Evolutionary conservation across 2,888 invertebrate species (phyloP).

Genomic region (Eupithecia subfuscata): DNA sequence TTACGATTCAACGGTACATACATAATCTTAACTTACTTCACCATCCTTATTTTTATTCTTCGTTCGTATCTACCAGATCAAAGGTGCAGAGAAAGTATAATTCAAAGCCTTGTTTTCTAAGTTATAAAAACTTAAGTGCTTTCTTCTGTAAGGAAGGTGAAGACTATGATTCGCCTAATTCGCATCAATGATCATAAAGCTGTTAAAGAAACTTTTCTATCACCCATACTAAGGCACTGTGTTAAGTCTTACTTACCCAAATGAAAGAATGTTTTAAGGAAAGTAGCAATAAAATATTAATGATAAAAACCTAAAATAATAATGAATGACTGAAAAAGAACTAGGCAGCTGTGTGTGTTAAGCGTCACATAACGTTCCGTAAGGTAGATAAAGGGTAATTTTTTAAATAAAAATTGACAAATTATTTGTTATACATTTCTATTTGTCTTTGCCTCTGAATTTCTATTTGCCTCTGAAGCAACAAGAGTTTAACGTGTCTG

Average conservation of each 20-base stretch:
- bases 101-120: conserved; percentile 7
- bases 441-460: no score
- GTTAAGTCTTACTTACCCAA: background rate
- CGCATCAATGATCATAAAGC: conserved; percentile 19
- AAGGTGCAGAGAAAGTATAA: conserved; percentile 7
- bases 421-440: no score
- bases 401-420: no score
- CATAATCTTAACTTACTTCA: no score
- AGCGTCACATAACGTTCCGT: no score
- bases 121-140: conserved; percentile 27
- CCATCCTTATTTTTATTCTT: no score
- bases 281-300: background rate
- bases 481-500: no score
- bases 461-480: no score
- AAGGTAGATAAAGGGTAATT: no score
- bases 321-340: no score
- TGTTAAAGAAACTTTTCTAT: background rate
- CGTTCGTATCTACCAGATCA: background rate
- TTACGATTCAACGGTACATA: background rate
- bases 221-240: background rate
- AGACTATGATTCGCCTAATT: conserved; percentile 17
- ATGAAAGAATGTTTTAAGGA: background rate
- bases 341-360: no score
- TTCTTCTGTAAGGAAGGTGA: conserved; percentile 27
- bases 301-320: no score